These are phyloP conservation scores for Garrulus glandarius DNA, from an alignment of 2,797 vertebrate species.

Conservation along the genomic window DNA sequence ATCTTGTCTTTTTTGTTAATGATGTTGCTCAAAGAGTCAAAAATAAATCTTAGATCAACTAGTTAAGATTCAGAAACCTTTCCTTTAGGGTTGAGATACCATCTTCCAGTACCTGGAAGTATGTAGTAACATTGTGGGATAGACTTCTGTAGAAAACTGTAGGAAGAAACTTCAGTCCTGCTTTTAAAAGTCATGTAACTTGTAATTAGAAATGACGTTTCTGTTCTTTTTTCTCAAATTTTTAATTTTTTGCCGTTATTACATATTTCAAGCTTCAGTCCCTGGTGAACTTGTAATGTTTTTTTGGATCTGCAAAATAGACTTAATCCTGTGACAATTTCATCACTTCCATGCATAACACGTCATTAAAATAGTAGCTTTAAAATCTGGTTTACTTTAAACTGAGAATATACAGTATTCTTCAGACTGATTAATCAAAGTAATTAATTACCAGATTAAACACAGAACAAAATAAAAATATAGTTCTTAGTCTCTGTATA, in stretches of 20 bases:
- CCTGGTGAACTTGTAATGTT: neutral
- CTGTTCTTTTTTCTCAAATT: neutral
- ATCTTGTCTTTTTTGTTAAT: neutral
- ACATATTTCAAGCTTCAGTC: neutral
- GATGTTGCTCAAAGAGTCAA: neutral
- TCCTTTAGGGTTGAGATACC: neutral
- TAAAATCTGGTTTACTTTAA: neutral
- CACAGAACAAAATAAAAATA: neutral
- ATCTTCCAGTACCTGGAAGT: neutral
- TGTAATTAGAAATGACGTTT: neutral
- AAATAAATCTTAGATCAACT: neutral
- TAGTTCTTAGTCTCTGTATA: neutral
- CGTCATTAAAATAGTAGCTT: neutral
- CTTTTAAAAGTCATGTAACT: neutral
- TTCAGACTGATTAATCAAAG: neutral
- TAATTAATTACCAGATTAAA: neutral
- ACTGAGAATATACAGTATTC: neutral
- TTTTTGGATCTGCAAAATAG: neutral
- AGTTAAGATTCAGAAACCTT: neutral
- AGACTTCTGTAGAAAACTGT: neutral
- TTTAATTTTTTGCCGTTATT: neutral
- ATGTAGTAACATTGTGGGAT: neutral
- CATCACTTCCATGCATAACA: neutral
- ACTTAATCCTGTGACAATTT: neutral
- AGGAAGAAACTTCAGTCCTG: neutral